Evolutionary conservation across 2,797 vertebrate species (phyloP).

Genomic region (Ispidina picta): DNA sequence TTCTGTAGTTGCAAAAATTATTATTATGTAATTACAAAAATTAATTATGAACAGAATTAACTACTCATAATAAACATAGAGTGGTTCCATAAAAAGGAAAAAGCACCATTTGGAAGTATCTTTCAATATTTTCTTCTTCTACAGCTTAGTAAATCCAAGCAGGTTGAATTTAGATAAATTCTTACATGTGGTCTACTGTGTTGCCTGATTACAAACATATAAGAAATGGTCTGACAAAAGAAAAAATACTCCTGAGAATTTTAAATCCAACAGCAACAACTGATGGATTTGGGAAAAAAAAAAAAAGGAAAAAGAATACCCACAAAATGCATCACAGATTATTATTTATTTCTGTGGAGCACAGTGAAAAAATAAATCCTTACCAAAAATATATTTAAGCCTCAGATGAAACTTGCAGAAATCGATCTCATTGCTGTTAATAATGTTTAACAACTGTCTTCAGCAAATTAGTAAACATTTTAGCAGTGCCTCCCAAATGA

Average conservation of each 20-base stretch:
- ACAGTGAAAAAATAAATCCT: not conserved
- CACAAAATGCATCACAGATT: not conserved
- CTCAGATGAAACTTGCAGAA: not conserved
- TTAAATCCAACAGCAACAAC: not conserved
- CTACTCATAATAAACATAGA: not conserved
- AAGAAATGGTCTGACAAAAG: conserved; percentile 12
- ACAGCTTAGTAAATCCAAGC: not conserved
- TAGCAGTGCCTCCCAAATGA: not conserved
- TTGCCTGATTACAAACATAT: not conserved
- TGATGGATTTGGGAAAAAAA: not conserved
- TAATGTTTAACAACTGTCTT: not conserved
- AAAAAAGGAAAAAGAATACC: too few relatives aligned
- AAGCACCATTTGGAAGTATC: not conserved
- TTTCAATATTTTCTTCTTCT: not conserved
- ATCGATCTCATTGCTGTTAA: not conserved
- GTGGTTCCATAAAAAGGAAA: not conserved
- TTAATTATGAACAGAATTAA: not conserved
- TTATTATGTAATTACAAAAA: too few relatives aligned
- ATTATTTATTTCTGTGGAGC: not conserved
- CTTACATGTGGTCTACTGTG: not conserved
- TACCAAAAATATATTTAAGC: not conserved
- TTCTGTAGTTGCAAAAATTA: not conserved
- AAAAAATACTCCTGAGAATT: not conserved
- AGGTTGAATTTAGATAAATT: not conserved
- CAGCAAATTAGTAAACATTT: not conserved